Base-by-base conservation (phyloP, 2,797 vertebrate species). In the Melanogrammus aeglefinus region DNA sequence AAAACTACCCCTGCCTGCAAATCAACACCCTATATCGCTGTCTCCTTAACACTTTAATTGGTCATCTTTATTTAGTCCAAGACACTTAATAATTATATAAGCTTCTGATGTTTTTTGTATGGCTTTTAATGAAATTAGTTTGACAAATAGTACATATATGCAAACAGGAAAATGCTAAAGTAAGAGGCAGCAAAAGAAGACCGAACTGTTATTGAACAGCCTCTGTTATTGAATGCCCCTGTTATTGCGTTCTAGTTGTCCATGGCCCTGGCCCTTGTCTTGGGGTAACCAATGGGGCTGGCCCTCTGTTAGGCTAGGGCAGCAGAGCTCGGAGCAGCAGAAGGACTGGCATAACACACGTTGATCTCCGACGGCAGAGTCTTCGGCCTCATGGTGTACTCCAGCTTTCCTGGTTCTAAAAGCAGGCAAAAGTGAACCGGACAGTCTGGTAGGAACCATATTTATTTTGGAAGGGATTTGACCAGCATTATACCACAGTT, bases 281-380 rank as follows among this genome's bases (percentile, higher is more conserved):
- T 16, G 29, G 69, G 31, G 70, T n/a, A 72, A 8, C 33, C 16
- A 16, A 14, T 72, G 70, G 29, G 12, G 1, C 29, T 31, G 4
- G 16, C 70, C 31, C 29, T n/a, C 71, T 5, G 10, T 83, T 80
- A 89, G 24, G 77, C 79, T 74, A 82, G n/a, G 72, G 57, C 74
- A 21, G 83, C 0, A 1, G 79, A 0, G 13, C 21, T 84, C 16
- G 81, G 21, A 1, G 87, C 31, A 8, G 44, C 77, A 31, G 79
- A 74, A 57, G 84, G 27, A 1, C 79, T 77, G 13, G 82, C 24
- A 0, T 75, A 69, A 74, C 94, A 94, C 85, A 79, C 83, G 1
- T 74, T 9, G 51, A 94, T 94, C 87, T 95, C 93, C 39, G 94
- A 95, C 47, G 94, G 92, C 78, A 94, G 92, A 0, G 7, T 77